A percentile compares a stretch with the other conserved stretches of the same genome.
Evolutionary conservation across 1,140 invertebrate genomes (phyloP).

Genomic region (Trialeurodes vaporariorum): DNA sequence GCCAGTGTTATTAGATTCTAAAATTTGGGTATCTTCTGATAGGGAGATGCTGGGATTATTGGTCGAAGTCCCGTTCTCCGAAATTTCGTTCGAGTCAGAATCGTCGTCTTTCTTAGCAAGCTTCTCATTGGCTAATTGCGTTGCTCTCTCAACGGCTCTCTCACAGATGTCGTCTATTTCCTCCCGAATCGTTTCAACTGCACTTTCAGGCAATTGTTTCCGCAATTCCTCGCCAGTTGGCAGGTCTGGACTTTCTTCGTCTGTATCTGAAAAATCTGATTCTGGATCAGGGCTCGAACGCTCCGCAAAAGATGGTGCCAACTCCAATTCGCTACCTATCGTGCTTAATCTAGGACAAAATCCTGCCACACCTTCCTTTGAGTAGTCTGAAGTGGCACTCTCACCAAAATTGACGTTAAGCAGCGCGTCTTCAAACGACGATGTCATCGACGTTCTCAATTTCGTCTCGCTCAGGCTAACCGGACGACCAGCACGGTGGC

Average conservation of each 20-base stretch:
- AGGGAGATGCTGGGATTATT: not conserved
- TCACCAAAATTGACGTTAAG: not conserved
- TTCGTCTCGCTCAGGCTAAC: not conserved
- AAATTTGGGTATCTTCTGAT: not conserved
- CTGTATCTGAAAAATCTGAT: no score
- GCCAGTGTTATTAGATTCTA: not conserved
- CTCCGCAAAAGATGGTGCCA: no score
- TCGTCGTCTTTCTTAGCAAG: not conserved
- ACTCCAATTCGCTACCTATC: not conserved
- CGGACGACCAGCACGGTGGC: no score
- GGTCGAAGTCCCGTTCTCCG: not conserved
- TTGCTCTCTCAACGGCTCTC: not conserved
- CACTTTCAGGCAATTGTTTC: not conserved
- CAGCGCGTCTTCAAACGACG: not conserved
- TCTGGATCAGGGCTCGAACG: no score
- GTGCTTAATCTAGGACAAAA: not conserved
- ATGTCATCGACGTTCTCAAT: not conserved
- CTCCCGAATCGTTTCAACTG: not conserved
- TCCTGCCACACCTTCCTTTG: no score
- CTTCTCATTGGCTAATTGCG: not conserved
- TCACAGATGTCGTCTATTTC: not conserved
- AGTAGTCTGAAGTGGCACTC: no score
- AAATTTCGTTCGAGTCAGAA: not conserved
- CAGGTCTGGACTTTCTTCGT: no score
- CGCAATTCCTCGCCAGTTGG: no score